phyloP scores from a whole-genome alignment of 2,797 vertebrate genomes.

The Lepidocolaptes lacrymiger region DNA sequence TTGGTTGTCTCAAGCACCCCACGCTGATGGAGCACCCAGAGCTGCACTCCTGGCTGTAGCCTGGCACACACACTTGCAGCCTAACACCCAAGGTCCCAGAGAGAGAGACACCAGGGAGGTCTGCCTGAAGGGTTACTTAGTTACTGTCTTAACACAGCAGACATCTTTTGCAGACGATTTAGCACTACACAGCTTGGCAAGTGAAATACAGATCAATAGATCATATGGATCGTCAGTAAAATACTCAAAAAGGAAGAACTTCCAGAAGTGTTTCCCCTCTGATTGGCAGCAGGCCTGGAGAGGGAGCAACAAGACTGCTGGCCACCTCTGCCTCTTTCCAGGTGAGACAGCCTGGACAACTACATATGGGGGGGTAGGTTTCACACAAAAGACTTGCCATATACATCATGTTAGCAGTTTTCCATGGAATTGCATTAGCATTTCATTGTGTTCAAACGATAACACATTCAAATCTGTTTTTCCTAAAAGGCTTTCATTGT shows the following conservation, averaged over 20 bases:
- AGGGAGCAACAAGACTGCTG: background rate
- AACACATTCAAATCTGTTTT: constrained; percentile 56
- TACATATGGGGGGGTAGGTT: background rate
- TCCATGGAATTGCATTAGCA: constrained; percentile 37
- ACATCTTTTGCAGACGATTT: background rate
- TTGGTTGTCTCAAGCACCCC: background rate
- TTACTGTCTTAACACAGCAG: background rate
- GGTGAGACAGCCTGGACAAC: background rate
- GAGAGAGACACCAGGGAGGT: background rate
- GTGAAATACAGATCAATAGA: background rate
- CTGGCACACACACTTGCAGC: background rate
- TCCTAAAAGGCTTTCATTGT: constrained; percentile 68
- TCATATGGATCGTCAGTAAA: background rate
- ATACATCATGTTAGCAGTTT: constrained; percentile 16
- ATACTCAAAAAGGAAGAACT: background rate
- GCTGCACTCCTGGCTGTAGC: background rate
- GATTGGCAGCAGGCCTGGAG: background rate
- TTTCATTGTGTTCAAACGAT: constrained; percentile 42
- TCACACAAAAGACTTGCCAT: background rate
- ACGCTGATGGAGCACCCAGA: fast-evolving
- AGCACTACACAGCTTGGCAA: background rate
- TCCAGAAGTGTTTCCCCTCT: background rate
- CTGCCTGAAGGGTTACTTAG: background rate
- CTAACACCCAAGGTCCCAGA: background rate
- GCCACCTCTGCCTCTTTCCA: background rate